A percentile compares a stretch with the other conserved stretches of the same genome.
Conservation (phyloP, 2,113 vertebrate species). For the Peromyscus maniculatus region DNA sequence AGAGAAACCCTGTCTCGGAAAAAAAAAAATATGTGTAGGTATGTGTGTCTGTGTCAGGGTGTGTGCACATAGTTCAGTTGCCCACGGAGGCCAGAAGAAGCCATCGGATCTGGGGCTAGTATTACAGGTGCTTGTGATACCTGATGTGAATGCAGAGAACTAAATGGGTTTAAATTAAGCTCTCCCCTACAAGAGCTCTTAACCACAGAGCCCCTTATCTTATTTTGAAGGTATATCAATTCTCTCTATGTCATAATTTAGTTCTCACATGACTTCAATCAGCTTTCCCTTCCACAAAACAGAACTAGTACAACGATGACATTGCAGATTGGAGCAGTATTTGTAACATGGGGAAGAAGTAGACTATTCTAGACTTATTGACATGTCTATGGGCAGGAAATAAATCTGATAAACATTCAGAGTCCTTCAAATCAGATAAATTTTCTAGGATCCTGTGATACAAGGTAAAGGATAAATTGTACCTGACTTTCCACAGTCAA, state of each 20-base stretch:
- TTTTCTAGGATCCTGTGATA: background rate
- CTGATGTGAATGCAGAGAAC: background rate
- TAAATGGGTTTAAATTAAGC: background rate
- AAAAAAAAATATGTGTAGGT: background rate
- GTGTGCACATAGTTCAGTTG: background rate
- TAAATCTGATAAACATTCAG: background rate
- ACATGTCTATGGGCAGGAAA: background rate
- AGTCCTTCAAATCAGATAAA: background rate
- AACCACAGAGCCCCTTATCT: background rate
- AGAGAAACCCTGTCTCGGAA: too few relatives aligned
- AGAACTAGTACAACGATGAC: background rate
- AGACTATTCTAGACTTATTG: background rate
- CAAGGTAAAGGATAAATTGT: constrained; percentile 14
- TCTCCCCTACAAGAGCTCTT: background rate
- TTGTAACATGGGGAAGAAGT: background rate
- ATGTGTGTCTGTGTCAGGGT: background rate
- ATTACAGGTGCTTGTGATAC: background rate
- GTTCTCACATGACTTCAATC: constrained; percentile 5
- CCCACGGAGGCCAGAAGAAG: background rate
- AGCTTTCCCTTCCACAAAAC: background rate
- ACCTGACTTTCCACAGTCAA: background rate
- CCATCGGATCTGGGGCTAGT: background rate
- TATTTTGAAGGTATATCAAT: background rate
- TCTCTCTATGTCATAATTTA: constrained; percentile 8
- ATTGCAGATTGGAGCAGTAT: background rate